Conservation (phyloP, 2,113 vertebrate genomes). For the Thamnaconus septentrionalis region DNA sequence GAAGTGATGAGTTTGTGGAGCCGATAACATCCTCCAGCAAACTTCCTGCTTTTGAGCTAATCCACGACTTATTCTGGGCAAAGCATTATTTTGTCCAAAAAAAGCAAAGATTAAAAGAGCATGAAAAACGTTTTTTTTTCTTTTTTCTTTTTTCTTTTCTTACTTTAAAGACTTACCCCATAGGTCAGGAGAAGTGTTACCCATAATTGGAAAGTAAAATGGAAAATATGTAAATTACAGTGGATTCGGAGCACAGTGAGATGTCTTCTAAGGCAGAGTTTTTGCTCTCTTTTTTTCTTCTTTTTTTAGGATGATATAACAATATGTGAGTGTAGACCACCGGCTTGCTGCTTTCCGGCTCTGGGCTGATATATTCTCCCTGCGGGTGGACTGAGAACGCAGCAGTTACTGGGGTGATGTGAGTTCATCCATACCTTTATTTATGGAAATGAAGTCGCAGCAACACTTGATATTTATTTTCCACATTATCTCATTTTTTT, state of each 20-base stretch:
- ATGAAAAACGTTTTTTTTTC: neutral
- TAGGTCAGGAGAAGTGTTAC: constrained; percentile 23
- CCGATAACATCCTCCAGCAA: constrained; percentile 28
- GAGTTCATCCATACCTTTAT: constrained; percentile 61
- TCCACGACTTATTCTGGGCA: constrained; percentile 23
- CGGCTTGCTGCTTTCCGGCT: constrained; percentile 25
- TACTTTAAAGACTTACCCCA: constrained; percentile 34
- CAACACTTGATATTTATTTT: constrained; percentile 42
- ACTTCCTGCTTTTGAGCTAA: constrained; percentile 27
- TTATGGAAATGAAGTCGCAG: constrained; percentile 51
- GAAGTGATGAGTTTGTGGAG: neutral
- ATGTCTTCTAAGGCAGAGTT: constrained; percentile 13
- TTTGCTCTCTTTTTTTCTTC: constrained; percentile 8
- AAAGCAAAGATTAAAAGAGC: constrained; percentile 12
- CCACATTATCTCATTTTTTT: constrained; percentile 26
- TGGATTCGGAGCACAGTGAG: constrained; percentile 13
- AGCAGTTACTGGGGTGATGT: constrained; percentile 36
- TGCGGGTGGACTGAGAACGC: constrained; percentile 12
- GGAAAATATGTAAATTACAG: constrained; percentile 42
- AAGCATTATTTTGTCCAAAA: constrained; percentile 1
- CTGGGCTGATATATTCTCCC: constrained; percentile 18
- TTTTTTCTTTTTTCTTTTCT: neutral
- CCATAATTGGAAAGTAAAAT: constrained; percentile 41
- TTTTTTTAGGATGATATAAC: constrained; percentile 13
- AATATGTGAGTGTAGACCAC: constrained; percentile 12